Conservation (phyloP, 2,888 invertebrate species). For the Amphipoea lucens region DNA sequence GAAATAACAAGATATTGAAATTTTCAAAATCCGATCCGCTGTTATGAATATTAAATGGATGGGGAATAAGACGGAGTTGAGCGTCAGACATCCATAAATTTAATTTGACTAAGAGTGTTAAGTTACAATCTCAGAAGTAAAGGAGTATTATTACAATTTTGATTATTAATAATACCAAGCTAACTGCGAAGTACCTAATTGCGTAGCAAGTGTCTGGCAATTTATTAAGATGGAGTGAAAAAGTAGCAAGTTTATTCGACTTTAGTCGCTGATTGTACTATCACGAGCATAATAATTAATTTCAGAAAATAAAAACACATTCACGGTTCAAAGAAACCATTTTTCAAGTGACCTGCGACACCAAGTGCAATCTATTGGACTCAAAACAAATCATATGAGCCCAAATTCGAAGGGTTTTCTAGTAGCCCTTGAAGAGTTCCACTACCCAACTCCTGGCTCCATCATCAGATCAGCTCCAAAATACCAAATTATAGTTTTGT, state of each 20-base stretch:
- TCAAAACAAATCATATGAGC: neutral
- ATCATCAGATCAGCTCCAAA: neutral
- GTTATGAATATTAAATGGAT: conserved; percentile 40
- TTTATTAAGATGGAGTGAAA: neutral
- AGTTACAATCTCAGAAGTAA: neutral
- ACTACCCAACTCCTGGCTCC: neutral
- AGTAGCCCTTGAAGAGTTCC: neutral
- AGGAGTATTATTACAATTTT: neutral
- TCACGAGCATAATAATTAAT: neutral
- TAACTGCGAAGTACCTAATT: neutral
- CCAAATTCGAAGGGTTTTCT: no score
- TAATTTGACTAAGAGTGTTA: neutral
- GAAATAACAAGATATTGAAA: conserved; percentile 36
- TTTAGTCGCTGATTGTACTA: neutral
- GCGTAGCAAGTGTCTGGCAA: neutral
- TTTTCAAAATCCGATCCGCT: conserved; percentile 19
- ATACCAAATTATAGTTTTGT: neutral
- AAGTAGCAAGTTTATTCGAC: neutral
- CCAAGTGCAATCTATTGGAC: neutral
- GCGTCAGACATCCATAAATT: conserved; percentile 17
- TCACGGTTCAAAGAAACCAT: neutral
- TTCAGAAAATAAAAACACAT: neutral
- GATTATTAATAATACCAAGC: neutral
- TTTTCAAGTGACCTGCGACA: neutral
- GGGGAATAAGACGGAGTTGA: conserved; percentile 16